phyloP scores from a whole-genome alignment of 2,888 invertebrate genomes.

The Apotomis capreana region DNA sequence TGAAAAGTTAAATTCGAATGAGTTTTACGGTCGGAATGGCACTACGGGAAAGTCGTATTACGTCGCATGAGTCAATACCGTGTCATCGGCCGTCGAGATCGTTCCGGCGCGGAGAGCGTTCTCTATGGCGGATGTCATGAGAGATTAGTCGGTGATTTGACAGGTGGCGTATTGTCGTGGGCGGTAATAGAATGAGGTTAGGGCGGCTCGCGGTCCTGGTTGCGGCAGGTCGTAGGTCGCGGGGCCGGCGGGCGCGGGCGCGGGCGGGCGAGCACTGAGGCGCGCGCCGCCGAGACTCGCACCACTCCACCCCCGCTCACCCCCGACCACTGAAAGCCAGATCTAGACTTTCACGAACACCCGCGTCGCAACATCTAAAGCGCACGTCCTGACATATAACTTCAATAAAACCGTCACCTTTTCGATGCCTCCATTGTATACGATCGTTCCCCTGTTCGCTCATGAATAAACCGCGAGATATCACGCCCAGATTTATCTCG shows the following conservation, averaged over 20 bases:
- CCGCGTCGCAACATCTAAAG: slow-evolving; percentile 48
- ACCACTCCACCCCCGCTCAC: slow-evolving; percentile 52
- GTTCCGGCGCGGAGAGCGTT: slow-evolving; percentile 14
- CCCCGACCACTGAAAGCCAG: slow-evolving; percentile 43
- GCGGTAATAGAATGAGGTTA: slow-evolving; percentile 71
- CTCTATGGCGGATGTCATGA: slow-evolving; percentile 23
- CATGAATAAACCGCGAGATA: slow-evolving; percentile 27
- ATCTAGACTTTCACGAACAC: slow-evolving; percentile 65
- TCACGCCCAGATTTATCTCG: slow-evolving; percentile 12
- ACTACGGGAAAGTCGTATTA: slow-evolving; percentile 22
- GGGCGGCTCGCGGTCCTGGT: slow-evolving; percentile 59
- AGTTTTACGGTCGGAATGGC: slow-evolving; percentile 14
- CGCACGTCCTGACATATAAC: slow-evolving; percentile 45
- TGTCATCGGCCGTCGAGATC: slow-evolving; percentile 23
- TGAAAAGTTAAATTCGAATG: slow-evolving; percentile 6
- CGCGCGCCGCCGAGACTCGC: slow-evolving; percentile 71
- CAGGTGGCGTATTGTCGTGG: slow-evolving; percentile 62
- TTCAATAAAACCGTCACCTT: slow-evolving; percentile 26
- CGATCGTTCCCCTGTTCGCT: slow-evolving; percentile 25
- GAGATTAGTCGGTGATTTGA: slow-evolving; percentile 54
- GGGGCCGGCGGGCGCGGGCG: slow-evolving; percentile 76
- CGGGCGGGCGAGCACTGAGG: slow-evolving; percentile 80
- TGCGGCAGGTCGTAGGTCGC: slow-evolving; percentile 73
- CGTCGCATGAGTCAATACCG: slow-evolving; percentile 35
- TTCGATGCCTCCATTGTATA: slow-evolving; percentile 19